Conservation (phyloP, 2,113 vertebrate genomes). For the Zosterops lateralis region DNA sequence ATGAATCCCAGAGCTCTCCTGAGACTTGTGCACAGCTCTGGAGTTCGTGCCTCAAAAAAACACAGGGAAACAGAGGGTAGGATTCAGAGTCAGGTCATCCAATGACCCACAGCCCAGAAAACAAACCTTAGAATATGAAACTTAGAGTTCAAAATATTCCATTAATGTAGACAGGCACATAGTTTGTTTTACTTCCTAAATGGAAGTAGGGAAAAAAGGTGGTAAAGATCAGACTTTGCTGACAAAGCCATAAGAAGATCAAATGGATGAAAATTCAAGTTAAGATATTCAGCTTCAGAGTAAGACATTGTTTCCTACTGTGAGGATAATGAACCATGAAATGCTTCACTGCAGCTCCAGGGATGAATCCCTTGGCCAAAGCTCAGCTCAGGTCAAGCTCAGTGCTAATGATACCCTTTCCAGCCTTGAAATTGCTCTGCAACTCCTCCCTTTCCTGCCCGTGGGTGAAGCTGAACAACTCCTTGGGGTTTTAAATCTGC, state of each 20-base stretch:
- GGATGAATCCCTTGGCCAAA: conserved; percentile 29
- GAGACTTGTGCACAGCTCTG: background rate
- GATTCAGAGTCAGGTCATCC: background rate
- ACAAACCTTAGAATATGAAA: background rate
- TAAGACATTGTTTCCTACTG: conserved; percentile 8
- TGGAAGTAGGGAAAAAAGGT: background rate
- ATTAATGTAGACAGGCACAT: background rate
- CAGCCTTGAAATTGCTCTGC: background rate
- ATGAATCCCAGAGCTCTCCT: background rate
- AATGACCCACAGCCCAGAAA: background rate
- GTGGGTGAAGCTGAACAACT: background rate
- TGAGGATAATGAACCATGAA: conserved; percentile 44
- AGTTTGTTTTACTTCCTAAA: background rate
- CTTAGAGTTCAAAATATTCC: background rate
- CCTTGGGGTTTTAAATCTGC: background rate
- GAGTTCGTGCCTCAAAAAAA: background rate
- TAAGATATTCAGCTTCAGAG: background rate
- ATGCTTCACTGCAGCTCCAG: background rate
- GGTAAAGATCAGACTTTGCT: background rate
- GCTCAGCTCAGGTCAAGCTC: conserved; percentile 38
- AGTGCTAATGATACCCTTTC: background rate
- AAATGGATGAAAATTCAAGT: background rate
- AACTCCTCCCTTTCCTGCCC: background rate
- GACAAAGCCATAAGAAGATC: background rate
- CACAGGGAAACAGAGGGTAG: background rate